A percentile compares a stretch with the other conserved stretches of the same genome.
Evolutionary conservation across 2,888 invertebrate genomes (phyloP).

Genomic region (Drosophila cyrtoloma): DNA sequence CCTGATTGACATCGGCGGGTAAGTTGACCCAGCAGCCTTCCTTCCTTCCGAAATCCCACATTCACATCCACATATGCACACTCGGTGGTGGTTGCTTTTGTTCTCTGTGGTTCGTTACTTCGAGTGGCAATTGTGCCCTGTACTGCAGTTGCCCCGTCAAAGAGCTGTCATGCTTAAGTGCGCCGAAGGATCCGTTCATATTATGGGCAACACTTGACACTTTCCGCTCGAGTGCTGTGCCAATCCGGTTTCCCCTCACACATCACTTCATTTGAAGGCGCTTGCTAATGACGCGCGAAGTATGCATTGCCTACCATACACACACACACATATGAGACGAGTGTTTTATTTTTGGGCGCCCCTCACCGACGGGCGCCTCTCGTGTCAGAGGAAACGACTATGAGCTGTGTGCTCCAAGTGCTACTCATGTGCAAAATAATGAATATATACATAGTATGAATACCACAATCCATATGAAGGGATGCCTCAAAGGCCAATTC

Average conservation of each 20-base stretch:
- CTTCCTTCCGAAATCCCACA: background rate
- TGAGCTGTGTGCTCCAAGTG: slow-evolving; percentile 32
- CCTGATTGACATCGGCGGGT: slow-evolving; percentile 88
- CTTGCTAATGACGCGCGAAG: slow-evolving; percentile 84
- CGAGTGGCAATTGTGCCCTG: slow-evolving; percentile 78
- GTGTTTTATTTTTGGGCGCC: slow-evolving; percentile 69
- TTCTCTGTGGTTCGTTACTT: slow-evolving; percentile 78
- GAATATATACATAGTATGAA: slow-evolving; percentile 25
- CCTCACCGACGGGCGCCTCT: slow-evolving; percentile 62
- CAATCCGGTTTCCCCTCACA: background rate
- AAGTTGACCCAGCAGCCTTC: slow-evolving; percentile 67
- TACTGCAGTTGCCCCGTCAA: slow-evolving; percentile 68
- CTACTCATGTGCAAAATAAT: slow-evolving; percentile 33
- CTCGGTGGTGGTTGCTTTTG: slow-evolving; percentile 52
- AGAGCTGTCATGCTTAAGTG: slow-evolving; percentile 79
- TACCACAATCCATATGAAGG: background rate
- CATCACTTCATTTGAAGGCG: slow-evolving; percentile 21
- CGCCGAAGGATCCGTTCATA: slow-evolving; percentile 60
- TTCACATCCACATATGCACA: background rate
- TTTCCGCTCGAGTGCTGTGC: slow-evolving; percentile 57
- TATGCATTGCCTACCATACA: slow-evolving; percentile 63
- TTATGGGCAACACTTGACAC: slow-evolving; percentile 84
- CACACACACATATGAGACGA: slow-evolving; percentile 19
- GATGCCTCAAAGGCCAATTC: background rate
- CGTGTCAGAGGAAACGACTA: slow-evolving; percentile 34